Percentiles rank a stretch among this genome's conserved stretches.
These are phyloP conservation scores for Eucriotettix oculatus DNA, from an alignment of 2,888 invertebrate species.

Conservation along the genomic window DNA sequence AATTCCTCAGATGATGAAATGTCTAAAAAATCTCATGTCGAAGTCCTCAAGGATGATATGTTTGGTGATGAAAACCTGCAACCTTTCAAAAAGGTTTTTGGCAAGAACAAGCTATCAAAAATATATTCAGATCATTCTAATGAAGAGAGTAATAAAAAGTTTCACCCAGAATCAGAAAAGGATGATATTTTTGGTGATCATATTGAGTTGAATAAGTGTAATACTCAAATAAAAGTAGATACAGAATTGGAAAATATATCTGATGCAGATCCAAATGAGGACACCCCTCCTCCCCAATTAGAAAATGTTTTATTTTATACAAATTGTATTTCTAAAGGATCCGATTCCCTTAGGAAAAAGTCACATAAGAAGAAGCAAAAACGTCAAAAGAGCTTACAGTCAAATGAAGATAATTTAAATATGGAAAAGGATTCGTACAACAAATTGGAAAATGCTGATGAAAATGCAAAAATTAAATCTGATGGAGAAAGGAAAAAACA, in stretches of 20 bases:
- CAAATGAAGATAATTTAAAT: conserved; percentile 31
- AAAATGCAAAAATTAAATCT: conserved; percentile 22
- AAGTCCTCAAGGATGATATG: conserved; percentile 4
- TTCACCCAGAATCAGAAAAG: conserved; percentile 1
- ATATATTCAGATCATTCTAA: conserved; percentile 1
- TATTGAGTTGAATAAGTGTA: conserved; percentile 6
- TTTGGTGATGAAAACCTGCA: conserved; percentile 2
- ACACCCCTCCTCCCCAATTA: conserved; percentile 20
- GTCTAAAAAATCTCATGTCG: conserved; percentile 4
- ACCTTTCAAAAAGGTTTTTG: conserved; percentile 1
- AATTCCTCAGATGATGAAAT: conserved; percentile 11
- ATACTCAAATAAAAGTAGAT: conserved; percentile 1
- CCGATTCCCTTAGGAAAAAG: conserved; percentile 40
- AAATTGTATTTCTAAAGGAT: conserved; percentile 8
- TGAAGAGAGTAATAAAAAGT: conserved; percentile 4
- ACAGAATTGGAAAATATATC: conserved; percentile 26
- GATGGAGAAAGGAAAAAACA: conserved; percentile 26
- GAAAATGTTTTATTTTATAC: conserved; percentile 8
- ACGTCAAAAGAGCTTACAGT: conserved; percentile 49
- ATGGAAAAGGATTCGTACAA: background rate
- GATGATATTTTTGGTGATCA: conserved; percentile 7
- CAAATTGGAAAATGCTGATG: conserved; percentile 9
- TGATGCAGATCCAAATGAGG: conserved; percentile 30
- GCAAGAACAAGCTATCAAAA: conserved; percentile 4
- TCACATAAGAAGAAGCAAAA: conserved; percentile 70